Percentiles rank a stretch among this genome's conserved stretches.
Conservation (phyloP, 2,113 vertebrate genomes). For the Notothenia rossii region DNA sequence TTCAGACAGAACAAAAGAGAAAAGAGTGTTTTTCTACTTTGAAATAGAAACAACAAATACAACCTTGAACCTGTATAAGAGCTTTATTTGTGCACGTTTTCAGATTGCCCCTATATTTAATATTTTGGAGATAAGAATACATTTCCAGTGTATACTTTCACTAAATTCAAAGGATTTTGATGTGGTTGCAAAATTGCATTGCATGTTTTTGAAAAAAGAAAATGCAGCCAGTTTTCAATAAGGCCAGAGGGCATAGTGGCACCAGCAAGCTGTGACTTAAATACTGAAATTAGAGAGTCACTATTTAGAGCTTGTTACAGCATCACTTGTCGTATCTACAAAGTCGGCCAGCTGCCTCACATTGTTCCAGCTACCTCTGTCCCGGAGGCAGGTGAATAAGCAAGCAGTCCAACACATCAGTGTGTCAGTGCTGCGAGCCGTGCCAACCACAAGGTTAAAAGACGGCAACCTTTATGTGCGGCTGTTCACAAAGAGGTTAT, state of each 20-base stretch:
- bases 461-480: slow-evolving; percentile 53
- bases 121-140: neutral
- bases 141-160: neutral
- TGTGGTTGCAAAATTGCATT: slow-evolving; percentile 26
- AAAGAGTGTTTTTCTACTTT: too few species aligned
- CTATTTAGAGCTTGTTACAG: slow-evolving; percentile 50
- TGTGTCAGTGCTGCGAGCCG: slow-evolving; percentile 65
- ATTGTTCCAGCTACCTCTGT: slow-evolving; percentile 49
- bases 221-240: slow-evolving; percentile 22
- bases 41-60: too few species aligned
- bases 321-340: slow-evolving; percentile 44
- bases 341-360: slow-evolving; percentile 47
- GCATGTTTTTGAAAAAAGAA: slow-evolving; percentile 9
- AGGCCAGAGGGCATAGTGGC: slow-evolving; percentile 26
- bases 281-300: slow-evolving; percentile 44
- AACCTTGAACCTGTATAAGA: too few species aligned
- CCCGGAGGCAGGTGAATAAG: slow-evolving; percentile 60
- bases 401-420: slow-evolving; percentile 60
- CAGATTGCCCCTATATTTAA: neutral
- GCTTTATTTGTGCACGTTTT: too few species aligned
- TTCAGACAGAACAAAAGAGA: too few species aligned
- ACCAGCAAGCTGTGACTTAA: slow-evolving; percentile 35
- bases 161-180: slow-evolving; percentile 4
- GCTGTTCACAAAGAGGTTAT: slow-evolving; percentile 60
- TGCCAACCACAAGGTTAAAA: slow-evolving; percentile 72